Conservation (phyloP, 1,140 invertebrate species). For the Conus betulinus region DNA sequence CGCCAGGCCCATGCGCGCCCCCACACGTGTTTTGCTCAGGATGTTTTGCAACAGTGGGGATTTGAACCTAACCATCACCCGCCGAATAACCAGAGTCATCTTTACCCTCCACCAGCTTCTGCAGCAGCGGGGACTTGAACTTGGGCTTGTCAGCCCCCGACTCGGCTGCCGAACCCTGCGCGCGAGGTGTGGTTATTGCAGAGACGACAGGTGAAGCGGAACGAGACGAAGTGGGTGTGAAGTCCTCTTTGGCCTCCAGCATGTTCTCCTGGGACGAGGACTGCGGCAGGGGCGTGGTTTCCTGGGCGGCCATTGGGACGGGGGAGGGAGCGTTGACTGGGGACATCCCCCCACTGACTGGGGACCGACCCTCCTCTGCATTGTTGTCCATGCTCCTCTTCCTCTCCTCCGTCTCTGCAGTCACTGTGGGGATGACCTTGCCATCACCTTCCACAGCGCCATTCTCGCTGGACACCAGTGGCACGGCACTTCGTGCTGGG, state of each 20-base stretch:
- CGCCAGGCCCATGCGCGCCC: conserved; percentile 48
- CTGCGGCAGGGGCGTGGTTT: background rate
- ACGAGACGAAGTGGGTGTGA: background rate
- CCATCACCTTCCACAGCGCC: conserved; percentile 23
- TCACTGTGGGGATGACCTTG: background rate
- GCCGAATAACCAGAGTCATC: conserved; percentile 41
- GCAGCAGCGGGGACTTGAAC: conserved; percentile 69
- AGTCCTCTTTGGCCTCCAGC: background rate
- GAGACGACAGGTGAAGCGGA: background rate
- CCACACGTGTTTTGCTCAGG: conserved; percentile 58
- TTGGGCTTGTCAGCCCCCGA: conserved; percentile 58
- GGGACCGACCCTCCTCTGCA: background rate
- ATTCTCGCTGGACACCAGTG: conserved; percentile 28
- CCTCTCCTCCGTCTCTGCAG: background rate
- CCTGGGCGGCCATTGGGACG: background rate
- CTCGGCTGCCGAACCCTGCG: conserved; percentile 29
- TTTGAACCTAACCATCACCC: conserved; percentile 52
- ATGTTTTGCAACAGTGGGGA: conserved; percentile 62
- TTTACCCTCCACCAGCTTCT: conserved; percentile 63
- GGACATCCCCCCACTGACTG: background rate
- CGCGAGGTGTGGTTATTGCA: conserved; percentile 10
- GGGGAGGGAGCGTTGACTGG: background rate
- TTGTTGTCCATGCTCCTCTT: background rate
- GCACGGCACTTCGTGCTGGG: conserved; percentile 45
- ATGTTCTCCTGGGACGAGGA: conserved; percentile 2